Conservation (phyloP, 30 jellyfish, hydroid and myxozoan species). For the Pelagia noctiluca region DNA sequence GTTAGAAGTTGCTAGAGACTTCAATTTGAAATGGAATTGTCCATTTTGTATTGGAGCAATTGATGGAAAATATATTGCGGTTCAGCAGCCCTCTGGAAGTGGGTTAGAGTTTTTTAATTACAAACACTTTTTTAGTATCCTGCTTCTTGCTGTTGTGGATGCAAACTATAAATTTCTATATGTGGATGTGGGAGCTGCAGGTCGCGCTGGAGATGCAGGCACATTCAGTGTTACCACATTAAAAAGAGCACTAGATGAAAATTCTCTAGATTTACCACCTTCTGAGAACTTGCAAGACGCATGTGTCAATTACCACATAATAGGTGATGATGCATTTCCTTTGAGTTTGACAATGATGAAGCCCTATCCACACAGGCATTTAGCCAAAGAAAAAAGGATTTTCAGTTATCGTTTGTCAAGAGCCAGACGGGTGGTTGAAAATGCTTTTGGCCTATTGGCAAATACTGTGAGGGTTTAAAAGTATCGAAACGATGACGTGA, state of each 20-base stretch:
- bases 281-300: neutral
- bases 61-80: constrained; percentile 23
- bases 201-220: constrained; percentile 15
- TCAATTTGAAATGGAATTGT: constrained; percentile 3
- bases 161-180: constrained; percentile 11
- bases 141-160: constrained; percentile 8
- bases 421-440: constrained; percentile 8
- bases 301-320: neutral
- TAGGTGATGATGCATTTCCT: constrained; percentile 29
- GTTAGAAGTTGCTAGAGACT: constrained; percentile 11
- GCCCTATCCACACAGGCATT: constrained; percentile 4
- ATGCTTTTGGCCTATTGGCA: constrained; percentile 2
- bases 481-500: too few relatives aligned
- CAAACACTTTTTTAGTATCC: constrained; percentile 21
- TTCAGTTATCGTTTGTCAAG: neutral
- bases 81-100: constrained; percentile 6
- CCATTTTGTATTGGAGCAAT: constrained; percentile 36
- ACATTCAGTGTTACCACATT: neutral
- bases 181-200: constrained; percentile 22
- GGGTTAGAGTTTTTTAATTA: constrained; percentile 27
- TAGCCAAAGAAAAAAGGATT: neutral
- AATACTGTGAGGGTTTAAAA: too few relatives aligned
- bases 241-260: neutral
- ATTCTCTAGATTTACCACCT: constrained; percentile 9
- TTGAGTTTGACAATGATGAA: neutral